phyloP scores from a whole-genome alignment of 2,888 invertebrate genomes.

The Lithosia quadra region DNA sequence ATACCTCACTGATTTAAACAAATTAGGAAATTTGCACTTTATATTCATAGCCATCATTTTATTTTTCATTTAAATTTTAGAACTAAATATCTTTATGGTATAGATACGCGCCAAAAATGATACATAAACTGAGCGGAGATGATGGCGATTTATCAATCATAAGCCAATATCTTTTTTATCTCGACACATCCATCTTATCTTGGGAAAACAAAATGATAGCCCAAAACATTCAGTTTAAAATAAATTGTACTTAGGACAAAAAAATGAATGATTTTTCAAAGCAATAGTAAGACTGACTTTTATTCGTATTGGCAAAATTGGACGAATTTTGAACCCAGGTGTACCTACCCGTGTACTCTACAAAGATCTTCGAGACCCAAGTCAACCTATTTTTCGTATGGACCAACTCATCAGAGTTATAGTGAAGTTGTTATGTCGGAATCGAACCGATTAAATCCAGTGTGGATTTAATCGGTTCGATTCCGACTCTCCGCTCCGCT shows the following conservation, averaged over 20 bases:
- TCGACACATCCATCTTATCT: constrained; percentile 76
- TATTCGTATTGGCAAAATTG: too few species aligned
- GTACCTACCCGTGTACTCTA: too few species aligned
- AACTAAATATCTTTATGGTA: constrained; percentile 17
- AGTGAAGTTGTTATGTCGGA: too few species aligned
- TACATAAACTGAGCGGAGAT: constrained; percentile 66
- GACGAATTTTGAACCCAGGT: too few species aligned
- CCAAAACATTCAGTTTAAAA: constrained; percentile 25
- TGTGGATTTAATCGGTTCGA: too few species aligned
- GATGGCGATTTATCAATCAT: constrained; percentile 70
- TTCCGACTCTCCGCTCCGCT: too few species aligned
- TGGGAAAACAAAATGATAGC: constrained; percentile 38
- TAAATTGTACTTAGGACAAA: constrained; percentile 12
- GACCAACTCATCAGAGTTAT: too few species aligned
- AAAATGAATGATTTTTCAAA: not conserved
- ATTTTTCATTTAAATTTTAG: constrained; percentile 12
- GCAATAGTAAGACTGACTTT: not conserved
- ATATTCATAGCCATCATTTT: constrained; percentile 59
- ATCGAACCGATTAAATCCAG: too few species aligned
- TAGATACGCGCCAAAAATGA: constrained; percentile 49
- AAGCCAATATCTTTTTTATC: constrained; percentile 75
- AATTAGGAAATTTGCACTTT: constrained; percentile 84
- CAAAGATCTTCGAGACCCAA: too few species aligned
- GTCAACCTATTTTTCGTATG: too few species aligned
- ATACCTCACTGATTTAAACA: constrained; percentile 88